Evolutionary conservation across 2,797 vertebrate species (phyloP).

Genomic region (Rhodeus uyekii): DNA sequence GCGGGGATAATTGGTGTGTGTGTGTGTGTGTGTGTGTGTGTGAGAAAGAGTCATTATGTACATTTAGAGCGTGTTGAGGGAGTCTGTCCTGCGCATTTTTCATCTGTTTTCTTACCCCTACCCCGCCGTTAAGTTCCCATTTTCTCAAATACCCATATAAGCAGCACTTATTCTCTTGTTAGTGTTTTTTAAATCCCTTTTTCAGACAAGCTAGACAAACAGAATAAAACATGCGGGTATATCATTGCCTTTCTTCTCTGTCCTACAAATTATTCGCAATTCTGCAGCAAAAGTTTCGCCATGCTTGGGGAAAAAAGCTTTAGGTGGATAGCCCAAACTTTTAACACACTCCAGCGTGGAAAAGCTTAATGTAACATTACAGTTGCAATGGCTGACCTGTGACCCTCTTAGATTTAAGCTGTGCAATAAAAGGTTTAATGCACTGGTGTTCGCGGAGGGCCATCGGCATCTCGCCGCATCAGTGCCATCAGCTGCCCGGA

Average conservation of each 20-base stretch:
- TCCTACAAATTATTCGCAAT: conserved; percentile 24
- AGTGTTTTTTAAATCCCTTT: background rate
- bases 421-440: conserved; percentile 36
- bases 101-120: conserved; percentile 4
- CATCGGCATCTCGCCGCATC: background rate
- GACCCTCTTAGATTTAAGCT: conserved; percentile 48
- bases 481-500: conserved; percentile 10
- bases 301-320: background rate
- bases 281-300: conserved; percentile 17
- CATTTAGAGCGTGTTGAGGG: conserved; percentile 5
- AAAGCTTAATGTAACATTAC: conserved; percentile 38
- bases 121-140: conserved; percentile 7
- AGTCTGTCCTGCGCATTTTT: conserved; percentile 34
- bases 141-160: conserved; percentile 36
- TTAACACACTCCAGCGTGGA: conserved; percentile 15
- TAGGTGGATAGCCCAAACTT: conserved; percentile 29
- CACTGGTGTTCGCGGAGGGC: conserved; percentile 1
- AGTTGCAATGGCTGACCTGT: conserved; percentile 35
- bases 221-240: conserved; percentile 18
- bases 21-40: background rate
- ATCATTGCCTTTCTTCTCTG: conserved; percentile 11
- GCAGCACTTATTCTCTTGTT: conserved; percentile 37
- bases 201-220: conserved; percentile 29
- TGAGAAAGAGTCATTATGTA: conserved; percentile 25
- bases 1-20: background rate